Evolutionary conservation across 2,888 invertebrate species (phyloP), one percentile per base, ranked within the genome.

Genomic region (Rambutsinella grinnellia): DNA sequence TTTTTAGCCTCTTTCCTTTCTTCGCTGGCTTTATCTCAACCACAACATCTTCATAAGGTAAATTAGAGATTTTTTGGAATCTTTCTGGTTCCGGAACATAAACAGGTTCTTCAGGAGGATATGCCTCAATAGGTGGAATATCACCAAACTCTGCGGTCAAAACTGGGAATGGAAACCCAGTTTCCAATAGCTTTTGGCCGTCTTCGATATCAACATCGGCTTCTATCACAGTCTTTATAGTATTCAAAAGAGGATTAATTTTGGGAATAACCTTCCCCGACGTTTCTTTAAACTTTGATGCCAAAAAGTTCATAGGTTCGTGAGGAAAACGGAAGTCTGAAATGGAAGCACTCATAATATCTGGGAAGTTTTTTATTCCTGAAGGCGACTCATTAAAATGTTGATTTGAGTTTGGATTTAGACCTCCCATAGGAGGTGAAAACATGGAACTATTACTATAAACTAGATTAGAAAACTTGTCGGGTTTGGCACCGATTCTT

Each of bases 401-500:
- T n/a, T 61, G 47, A 26, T 46, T 61, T 26, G 47, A 61, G 47
- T 61, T 47, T 61, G 61, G 15, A 46, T n/a, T n/a, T n/a, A n/a
- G n/a, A n/a, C n/a, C n/a, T n/a, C n/a, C 23, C 57, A 8, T 5
- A 10, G 17, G 57, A 23, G 19, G n/a, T 21, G 13, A 24, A 23
- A 24, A n/a, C 46, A 3, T n/a, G n/a, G n/a, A 8, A 6, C 13
- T 6, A 3, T 2, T 26, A 24, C n/a, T 58, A 28, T n/a, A n/a
- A n/a, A 26, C 24, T 53, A 54, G 17, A 47, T 6, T 62, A 24
- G 61, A 24, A 44, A 68, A 61, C 10, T 51, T 69, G 26, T 94
- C 94, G 10, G 95, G 94, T 84, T 89, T 87, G 82, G 90, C 90
- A 46, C 93, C 92, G 58, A 96, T 89, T n/a, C 96, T 89, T 65